Conservation (phyloP, 1,140 invertebrate species). For the Phymastichus coffea region DNA sequence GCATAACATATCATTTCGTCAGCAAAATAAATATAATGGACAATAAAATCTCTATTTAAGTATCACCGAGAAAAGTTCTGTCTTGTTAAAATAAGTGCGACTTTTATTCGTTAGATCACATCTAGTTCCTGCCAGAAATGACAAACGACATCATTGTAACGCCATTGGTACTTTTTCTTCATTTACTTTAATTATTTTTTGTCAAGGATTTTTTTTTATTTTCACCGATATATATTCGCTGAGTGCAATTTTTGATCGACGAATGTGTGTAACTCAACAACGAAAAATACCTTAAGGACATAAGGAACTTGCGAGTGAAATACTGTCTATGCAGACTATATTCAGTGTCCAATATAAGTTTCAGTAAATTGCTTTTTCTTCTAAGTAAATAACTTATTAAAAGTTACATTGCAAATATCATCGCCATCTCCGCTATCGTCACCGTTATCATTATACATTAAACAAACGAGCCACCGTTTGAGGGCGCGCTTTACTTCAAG, state of each 20-base stretch:
- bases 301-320: conserved; percentile 23
- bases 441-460: conserved; percentile 23
- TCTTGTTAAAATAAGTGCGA: conserved; percentile 17
- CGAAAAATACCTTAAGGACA: conserved; percentile 18
- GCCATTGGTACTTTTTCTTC: conserved; percentile 9
- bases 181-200: too few species aligned
- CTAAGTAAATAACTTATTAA: conserved; percentile 29
- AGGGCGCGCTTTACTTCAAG: too few species aligned
- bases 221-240: not conserved
- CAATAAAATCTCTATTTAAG: conserved; percentile 24
- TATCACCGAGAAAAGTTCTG: conserved; percentile 9
- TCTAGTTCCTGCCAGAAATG: conserved; percentile 28
- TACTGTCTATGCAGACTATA: conserved; percentile 23
- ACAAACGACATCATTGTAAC: conserved; percentile 17
- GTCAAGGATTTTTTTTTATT: not conserved
- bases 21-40: conserved; percentile 11
- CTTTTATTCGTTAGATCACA: conserved; percentile 22
- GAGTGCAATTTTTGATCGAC: not conserved
- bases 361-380: conserved; percentile 16
- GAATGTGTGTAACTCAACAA: not conserved
- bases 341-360: conserved; percentile 27
- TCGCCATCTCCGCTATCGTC: conserved; percentile 11
- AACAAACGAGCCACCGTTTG: conserved; percentile 18
- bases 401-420: conserved; percentile 26
- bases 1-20: not conserved